Evolutionary conservation across 2,797 vertebrate genomes (phyloP).

Genomic region (Margarornis squamiger): DNA sequence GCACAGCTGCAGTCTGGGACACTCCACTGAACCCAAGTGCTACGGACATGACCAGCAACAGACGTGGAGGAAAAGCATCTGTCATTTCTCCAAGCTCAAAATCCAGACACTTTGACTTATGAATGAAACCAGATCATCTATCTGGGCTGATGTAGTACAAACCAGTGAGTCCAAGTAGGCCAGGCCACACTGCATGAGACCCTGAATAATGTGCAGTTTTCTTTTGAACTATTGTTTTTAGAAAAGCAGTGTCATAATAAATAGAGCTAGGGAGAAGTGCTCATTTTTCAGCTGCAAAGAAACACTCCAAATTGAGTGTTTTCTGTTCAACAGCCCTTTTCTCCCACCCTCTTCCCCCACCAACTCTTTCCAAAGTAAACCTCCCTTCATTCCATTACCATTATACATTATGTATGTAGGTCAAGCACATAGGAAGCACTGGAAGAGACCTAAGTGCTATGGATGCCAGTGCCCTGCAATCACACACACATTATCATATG

Average conservation of each 20-base stretch:
- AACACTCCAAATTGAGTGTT: background rate
- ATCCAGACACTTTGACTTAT: background rate
- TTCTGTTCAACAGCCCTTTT: background rate
- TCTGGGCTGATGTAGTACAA: background rate
- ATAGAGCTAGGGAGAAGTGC: background rate
- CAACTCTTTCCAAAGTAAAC: background rate
- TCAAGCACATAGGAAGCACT: background rate
- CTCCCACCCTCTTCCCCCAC: background rate
- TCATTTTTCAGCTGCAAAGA: background rate
- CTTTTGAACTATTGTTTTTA: background rate
- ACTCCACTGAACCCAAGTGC: background rate
- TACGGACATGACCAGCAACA: accelerated
- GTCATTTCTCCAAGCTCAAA: background rate
- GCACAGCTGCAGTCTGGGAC: background rate
- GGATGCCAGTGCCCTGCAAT: background rate
- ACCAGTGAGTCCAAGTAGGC: background rate
- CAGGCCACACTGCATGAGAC: background rate
- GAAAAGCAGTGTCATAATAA: background rate
- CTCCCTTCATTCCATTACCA: background rate
- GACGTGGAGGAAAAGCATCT: background rate
- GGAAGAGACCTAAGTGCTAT: background rate
- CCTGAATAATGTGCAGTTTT: background rate
- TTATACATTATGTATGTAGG: background rate
- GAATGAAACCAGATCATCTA: background rate
- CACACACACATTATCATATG: background rate